Percentiles rank a stretch among this genome's conserved stretches.
Evolutionary conservation across 2,888 invertebrate species (phyloP).

Genomic region (Cantharis nigra): DNA sequence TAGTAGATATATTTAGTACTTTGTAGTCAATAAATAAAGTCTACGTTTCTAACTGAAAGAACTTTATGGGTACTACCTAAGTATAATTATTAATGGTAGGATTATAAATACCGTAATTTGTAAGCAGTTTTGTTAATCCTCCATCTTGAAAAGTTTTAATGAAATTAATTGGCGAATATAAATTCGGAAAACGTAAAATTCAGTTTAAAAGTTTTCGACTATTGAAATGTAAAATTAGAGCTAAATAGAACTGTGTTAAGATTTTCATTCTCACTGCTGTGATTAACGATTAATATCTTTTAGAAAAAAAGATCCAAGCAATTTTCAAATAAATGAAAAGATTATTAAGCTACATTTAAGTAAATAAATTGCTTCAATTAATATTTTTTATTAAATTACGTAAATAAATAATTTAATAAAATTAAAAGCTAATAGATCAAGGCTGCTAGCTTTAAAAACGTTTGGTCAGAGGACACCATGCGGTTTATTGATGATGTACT

Average conservation of each 20-base stretch:
- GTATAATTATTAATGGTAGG: slow-evolving; percentile 6
- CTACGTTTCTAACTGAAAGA: background rate
- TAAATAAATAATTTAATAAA: background rate
- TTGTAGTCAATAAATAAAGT: slow-evolving; percentile 5
- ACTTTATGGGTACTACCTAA: background rate
- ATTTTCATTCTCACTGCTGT: background rate
- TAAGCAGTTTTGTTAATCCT: slow-evolving; percentile 12
- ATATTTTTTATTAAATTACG: background rate
- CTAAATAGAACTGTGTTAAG: background rate
- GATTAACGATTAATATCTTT: background rate
- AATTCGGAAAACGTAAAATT: background rate
- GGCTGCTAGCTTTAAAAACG: no score
- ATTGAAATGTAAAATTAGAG: background rate
- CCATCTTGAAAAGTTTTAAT: slow-evolving; percentile 6
- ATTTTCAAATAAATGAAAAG: no score
- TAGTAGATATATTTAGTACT: background rate
- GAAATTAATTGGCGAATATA: slow-evolving; percentile 9
- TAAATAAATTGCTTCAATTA: background rate
- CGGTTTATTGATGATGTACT: background rate
- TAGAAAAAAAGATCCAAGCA: background rate
- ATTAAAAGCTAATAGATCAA: background rate
- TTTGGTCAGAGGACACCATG: no score
- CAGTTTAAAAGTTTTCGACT: background rate
- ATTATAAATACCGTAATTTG: slow-evolving; percentile 12
- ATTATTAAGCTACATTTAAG: no score